Percentiles rank a stretch among this genome's conserved stretches.
Evolutionary conservation across 1,140 invertebrate genomes (phyloP).

Genomic region (Armadillidium nasatum): DNA sequence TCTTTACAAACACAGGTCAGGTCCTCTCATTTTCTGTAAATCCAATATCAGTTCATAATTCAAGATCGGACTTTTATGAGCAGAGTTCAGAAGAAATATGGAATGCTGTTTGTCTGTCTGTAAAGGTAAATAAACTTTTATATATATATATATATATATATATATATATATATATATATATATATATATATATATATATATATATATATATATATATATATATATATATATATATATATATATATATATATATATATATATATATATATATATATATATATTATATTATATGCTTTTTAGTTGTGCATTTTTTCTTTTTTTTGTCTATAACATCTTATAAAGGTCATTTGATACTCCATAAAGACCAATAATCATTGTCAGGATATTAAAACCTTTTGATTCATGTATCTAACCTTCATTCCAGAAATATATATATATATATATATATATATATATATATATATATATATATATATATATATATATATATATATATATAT

Average conservation of each 20-base stretch:
- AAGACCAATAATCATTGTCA: no score
- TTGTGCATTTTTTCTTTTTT: no score
- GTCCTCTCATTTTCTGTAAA: constrained; percentile 61
- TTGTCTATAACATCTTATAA: no score
- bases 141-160: constrained; percentile 5
- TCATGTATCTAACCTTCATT: no score
- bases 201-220: not conserved
- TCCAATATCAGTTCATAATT: constrained; percentile 71
- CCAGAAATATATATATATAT: no score
- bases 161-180: not conserved
- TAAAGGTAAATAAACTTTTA: constrained; percentile 58
- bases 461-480: no score
- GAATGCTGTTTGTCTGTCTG: constrained; percentile 62
- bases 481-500: no score
- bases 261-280: not conserved
- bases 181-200: not conserved
- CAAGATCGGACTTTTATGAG: constrained; percentile 72
- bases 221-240: not conserved
- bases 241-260: not conserved
- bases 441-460: no score
- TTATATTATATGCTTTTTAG: no score
- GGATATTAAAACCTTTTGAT: no score
- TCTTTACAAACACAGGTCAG: constrained; percentile 64
- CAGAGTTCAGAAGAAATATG: constrained; percentile 92
- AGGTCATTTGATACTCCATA: no score